phyloP scores from a whole-genome alignment of 2,888 invertebrate genomes.

The Pachliopta kotzebuea region DNA sequence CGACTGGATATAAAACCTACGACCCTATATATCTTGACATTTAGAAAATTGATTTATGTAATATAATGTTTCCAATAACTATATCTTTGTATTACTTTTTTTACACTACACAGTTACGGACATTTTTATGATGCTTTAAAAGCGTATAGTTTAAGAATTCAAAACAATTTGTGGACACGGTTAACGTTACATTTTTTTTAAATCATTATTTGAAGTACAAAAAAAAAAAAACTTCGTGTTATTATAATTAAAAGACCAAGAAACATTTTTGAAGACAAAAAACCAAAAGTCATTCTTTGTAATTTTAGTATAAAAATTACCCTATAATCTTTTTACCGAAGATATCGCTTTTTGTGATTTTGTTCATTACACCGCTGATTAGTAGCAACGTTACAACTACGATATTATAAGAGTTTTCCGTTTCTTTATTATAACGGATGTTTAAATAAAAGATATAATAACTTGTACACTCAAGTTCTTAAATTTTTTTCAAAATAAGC shows the following conservation, averaged over 20 bases:
- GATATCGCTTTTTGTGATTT: background rate
- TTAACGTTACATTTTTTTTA: background rate
- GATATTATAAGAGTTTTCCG: background rate
- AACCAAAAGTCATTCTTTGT: too few relatives aligned
- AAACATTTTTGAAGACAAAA: too few relatives aligned
- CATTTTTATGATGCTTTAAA: background rate
- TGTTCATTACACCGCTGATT: background rate
- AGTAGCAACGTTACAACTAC: background rate
- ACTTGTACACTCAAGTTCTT: background rate
- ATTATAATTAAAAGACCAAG: too few relatives aligned
- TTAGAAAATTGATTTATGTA: constrained; percentile 22
- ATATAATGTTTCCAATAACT: background rate
- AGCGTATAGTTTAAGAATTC: background rate
- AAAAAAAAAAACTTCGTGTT: background rate
- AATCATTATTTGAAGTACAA: background rate
- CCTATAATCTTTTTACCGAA: background rate
- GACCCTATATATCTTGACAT: constrained; percentile 11
- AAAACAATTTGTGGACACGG: background rate
- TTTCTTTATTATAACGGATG: background rate
- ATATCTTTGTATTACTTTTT: background rate
- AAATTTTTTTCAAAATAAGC: background rate
- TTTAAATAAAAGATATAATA: background rate
- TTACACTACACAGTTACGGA: background rate
- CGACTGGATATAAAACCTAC: constrained; percentile 15
- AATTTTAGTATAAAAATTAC: background rate